Base-by-base conservation (phyloP, 2,797 vertebrate species). In the Neostethus bicornis region DNA sequence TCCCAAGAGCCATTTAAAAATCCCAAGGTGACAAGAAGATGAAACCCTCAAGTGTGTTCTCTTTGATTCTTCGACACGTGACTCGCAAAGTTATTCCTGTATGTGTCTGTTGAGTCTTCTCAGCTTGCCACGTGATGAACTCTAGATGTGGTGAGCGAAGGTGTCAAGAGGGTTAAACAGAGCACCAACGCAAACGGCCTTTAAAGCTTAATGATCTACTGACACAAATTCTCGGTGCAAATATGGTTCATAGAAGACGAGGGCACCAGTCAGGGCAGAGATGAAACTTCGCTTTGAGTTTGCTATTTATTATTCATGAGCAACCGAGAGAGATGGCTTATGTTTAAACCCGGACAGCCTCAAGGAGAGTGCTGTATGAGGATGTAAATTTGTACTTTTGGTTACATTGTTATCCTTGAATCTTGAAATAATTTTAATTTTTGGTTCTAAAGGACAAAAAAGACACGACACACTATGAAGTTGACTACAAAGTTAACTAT, bases 191-290 rank as follows among this genome's bases (percentile, higher is more conserved):
- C 1, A 1, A 6, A 23, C 54, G 70, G 76, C 80, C 77, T 28
- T 70, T 46, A 8, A 5, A 63, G 80, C 54, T 85, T 86, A 86
- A 89, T 87, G 84, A 86, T 89, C 80, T 66, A 85, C 81, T 78
- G 79, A 83, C 79, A 82, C 83, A 73, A 56, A 83, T 79, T 66
- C 50, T 2, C 2, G 38, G 52, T 67, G 62, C 69, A 80, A 78
- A 86, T 61, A 77, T 17, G 34, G 38, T 51, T 81, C 74, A 52
- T 42, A 41, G 58, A 43, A 17, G 35, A 57, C 2, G 28, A 44
- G 66, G 48, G 20, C 59, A 9, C 0, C 4, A 47, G 8, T 54
- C 55, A 31, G 69, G 52, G 71, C 1, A 17, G 66, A 76, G 77
- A 85, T 83, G 70, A 83, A 84, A 89, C 85, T 87, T 86, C 85